A percentile compares a stretch with the other conserved stretches of the same genome.
Evolutionary conservation across 2,113 vertebrate species (phyloP).

Genomic region (Cromileptes altivelis): DNA sequence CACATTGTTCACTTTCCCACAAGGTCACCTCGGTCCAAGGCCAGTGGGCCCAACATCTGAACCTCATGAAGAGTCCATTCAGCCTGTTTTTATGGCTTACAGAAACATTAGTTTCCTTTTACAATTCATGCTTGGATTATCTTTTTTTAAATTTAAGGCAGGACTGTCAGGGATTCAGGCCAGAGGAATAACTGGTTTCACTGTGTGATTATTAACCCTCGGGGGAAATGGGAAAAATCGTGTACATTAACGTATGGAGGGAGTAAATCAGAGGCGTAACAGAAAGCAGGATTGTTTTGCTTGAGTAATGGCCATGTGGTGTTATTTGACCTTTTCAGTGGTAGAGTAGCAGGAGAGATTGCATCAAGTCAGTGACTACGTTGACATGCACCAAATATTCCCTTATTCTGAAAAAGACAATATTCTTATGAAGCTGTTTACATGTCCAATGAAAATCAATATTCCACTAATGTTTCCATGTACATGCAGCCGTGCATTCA

Average conservation of each 20-base stretch:
- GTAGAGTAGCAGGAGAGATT: constrained; percentile 20
- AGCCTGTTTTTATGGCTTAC: constrained; percentile 55
- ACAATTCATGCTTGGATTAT: constrained; percentile 65
- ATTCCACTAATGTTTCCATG: background rate
- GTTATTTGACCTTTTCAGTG: constrained; percentile 33
- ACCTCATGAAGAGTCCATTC: constrained; percentile 65
- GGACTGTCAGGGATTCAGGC: constrained; percentile 46
- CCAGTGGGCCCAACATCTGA: constrained; percentile 67
- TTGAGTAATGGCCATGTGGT: constrained; percentile 18
- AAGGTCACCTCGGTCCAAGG: constrained; percentile 66
- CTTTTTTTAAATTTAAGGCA: constrained; percentile 62
- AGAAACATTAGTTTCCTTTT: constrained; percentile 71
- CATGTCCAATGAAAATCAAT: background rate
- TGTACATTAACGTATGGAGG: constrained; percentile 49
- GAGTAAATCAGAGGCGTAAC: constrained; percentile 51
- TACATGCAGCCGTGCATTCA: background rate
- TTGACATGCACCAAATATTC: background rate
- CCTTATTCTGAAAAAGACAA: background rate
- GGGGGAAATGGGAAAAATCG: constrained; percentile 27
- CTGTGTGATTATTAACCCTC: constrained; percentile 62
- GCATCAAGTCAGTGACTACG: background rate
- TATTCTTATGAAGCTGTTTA: background rate
- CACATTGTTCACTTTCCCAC: constrained; percentile 61
- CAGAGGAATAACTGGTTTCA: constrained; percentile 70
- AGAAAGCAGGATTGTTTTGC: constrained; percentile 48